Base-by-base conservation (phyloP, 2,797 vertebrate genomes). In the Tragopan temminckii region DNA sequence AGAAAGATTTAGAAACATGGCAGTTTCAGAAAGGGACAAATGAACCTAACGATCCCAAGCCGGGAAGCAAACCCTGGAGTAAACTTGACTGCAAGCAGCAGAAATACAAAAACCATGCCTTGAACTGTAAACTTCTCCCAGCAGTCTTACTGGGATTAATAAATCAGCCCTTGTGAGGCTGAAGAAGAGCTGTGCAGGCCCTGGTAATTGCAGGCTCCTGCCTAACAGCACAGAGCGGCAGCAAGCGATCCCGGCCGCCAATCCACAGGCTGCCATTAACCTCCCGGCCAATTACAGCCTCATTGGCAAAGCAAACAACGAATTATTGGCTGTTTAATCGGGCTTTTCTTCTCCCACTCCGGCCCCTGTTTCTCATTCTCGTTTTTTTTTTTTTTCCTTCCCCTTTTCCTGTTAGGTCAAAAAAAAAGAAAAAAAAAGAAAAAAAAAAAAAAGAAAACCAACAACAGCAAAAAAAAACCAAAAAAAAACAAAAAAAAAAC, bases 251-350 rank as follows among this genome's bases (percentile, higher is more conserved):
- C 97, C 96, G 94, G 97, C 97, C 97, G 97, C 98, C 98, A 98
- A 98, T 99, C 98, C 97, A 97, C 96, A 95, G 95, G 95, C 98
- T 97, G 95, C 98, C 97, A 97, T 98, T 98, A 97, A 97, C 98
- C 98, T 98, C 97, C 97, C 87, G 97, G 96, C 98, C 98, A 99
- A 99, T 99, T 99, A 99, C 98, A 97, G 97, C 94, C 97, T 97
- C 98, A 99, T 98, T 98, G 98, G 98, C 98, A 99, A 98, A 98
- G 98, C 98, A 99, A 99, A 99, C 98, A 99, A 98, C 98, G 98
- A 98, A 98, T 99, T 99, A 99, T 97, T 98, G 98, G 97, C 97
- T 97, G 97, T 98, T 98, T 98, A 98, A 97, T 92, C 89, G 96
- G 97, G 95, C 96, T 98, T 98, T 98, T 97, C 97, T 98, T 98